Evolutionary conservation across 2,797 vertebrate species (phyloP).

Genomic region (Parauchenoglanis ngamensis): DNA sequence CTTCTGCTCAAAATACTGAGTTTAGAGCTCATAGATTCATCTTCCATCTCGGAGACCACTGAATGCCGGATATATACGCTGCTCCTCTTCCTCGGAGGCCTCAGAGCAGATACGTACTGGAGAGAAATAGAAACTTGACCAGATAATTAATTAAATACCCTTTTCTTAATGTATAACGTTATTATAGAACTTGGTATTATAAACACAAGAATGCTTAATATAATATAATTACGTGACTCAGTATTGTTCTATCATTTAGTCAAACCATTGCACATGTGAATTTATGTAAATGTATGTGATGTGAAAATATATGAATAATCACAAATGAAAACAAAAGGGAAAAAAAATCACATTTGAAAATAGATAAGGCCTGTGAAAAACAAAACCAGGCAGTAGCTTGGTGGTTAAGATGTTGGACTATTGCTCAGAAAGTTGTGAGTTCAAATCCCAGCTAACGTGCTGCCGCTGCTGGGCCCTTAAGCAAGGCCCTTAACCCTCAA

Average conservation of each 20-base stretch:
- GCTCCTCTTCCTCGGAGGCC: conserved; percentile 75
- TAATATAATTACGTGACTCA: background rate
- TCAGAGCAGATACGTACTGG: conserved; percentile 86
- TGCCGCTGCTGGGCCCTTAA: too few relatives aligned
- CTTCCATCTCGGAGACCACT: conserved; percentile 65
- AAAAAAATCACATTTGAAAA: background rate
- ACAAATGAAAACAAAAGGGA: background rate
- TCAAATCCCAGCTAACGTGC: too few relatives aligned
- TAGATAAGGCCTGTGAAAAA: background rate
- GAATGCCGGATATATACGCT: conserved; percentile 47
- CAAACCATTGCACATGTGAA: background rate
- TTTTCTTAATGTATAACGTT: background rate
- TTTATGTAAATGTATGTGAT: background rate
- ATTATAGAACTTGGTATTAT: background rate
- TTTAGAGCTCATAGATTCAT: conserved; percentile 48
- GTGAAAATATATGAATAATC: background rate
- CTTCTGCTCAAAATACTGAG: conserved; percentile 60
- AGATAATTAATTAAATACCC: background rate
- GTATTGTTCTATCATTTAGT: background rate
- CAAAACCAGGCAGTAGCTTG: too few relatives aligned
- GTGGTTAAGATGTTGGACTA: too few relatives aligned
- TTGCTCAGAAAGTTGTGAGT: too few relatives aligned
- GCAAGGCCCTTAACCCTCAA: too few relatives aligned
- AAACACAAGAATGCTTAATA: background rate
- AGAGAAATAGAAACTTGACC: conserved; percentile 33